Base-by-base conservation (phyloP, 2,113 vertebrate genomes). In the Hystrix cristata region DNA sequence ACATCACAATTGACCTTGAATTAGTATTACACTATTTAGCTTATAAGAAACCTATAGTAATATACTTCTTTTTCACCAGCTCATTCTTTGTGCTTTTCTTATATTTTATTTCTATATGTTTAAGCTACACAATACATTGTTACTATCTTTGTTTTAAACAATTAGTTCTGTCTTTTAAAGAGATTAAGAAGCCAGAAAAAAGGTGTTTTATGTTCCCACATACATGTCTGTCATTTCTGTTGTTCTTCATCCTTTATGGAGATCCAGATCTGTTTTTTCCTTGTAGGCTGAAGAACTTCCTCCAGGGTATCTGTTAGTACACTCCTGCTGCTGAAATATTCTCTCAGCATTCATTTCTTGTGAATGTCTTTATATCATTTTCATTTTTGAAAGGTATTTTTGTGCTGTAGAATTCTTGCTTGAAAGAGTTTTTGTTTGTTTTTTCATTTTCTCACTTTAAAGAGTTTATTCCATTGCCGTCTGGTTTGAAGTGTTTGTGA, bases 81-180 rank as follows among this genome's bases (percentile, higher is more conserved):
- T 81, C 19, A 27, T 60, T 86, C 72, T 91, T 91, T 81, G 46
- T 71, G 62, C 16, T 71, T 0, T 51, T 69, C 21, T 7, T 78
- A 43, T 16, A 19, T 91, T 90, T 90, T 90, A 78, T 90, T 87
- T 91, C 34, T 81, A 18, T 64, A 60, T 48, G 10, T 59, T 88
- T 74, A 59, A 74, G 14, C 64, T 19, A 3, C 46, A 53, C 14
- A 69, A 69, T 86, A n/a, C 64, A 53, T 60, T 94, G 3, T 53
- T 88, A 48, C 9, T 76, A 14, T 48, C 72, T 76, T 76, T 76
- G 23, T 76, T 48, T 48, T 48, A 76, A 48, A 64, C 34, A 71
- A 82, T 60, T 38, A 25, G 7, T 79, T 43, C 38, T 38, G 38
- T 67, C 72, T 91, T 91, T 76, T 43, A 27, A 95, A 69, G 38